A percentile compares a stretch with the other conserved stretches of the same genome.
phyloP scores from a whole-genome alignment of 2,113 vertebrate species.

The Apteryx mantelli region DNA sequence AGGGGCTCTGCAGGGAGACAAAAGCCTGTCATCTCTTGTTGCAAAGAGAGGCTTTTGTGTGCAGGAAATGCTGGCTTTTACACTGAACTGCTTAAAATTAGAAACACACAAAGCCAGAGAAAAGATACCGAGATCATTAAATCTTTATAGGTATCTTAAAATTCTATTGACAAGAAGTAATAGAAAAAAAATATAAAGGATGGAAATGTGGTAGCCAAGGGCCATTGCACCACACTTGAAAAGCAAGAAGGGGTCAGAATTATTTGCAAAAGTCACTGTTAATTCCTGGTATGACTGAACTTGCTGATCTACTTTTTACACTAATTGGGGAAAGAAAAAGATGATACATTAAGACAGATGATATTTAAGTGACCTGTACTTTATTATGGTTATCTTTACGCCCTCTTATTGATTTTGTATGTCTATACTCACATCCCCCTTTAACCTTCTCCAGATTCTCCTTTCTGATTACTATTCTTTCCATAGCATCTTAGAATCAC shows the following conservation, averaged over 20 bases:
- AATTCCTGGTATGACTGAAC: background rate
- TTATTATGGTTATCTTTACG: background rate
- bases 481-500: background rate
- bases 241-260: background rate
- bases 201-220: background rate
- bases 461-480: background rate
- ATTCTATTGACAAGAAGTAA: constrained; percentile 4
- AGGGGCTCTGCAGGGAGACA: background rate
- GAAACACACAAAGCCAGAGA: background rate
- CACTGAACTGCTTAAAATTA: background rate
- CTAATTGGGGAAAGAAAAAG: background rate
- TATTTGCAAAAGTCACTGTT: background rate
- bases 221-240: background rate
- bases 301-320: background rate
- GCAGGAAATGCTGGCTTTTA: background rate
- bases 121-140: background rate
- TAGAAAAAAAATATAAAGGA: background rate
- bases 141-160: constrained; percentile 23
- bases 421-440: background rate
- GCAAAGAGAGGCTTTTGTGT: background rate
- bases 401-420: constrained; percentile 1
- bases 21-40: background rate
- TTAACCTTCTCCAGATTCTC: background rate
- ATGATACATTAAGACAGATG: background rate
- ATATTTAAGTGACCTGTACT: background rate